Evolutionary conservation across 2,113 vertebrate genomes (phyloP), one percentile per base, ranked within the genome.

Genomic region (Pygoscelis antarcticus): DNA sequence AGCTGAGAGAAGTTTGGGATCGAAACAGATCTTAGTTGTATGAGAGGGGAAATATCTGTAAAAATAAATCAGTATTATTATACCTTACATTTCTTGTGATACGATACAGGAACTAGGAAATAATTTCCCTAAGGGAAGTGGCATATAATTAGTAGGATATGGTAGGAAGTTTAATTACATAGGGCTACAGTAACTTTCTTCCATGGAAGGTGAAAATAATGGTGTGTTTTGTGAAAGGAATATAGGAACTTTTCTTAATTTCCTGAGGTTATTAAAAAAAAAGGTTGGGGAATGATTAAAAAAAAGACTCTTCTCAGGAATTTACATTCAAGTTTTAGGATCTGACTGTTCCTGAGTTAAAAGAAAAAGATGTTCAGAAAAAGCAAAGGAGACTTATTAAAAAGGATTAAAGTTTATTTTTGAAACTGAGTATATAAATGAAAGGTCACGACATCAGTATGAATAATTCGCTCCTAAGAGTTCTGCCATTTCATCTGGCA

Each of bases 391-490:
- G 20, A 76, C 20, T 80, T 92, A 85, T 47, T 90, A 79, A 85
- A 88, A 66, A 90, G 8, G 11, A 87, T 83, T 87, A 40, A 69
- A 87, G 38, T 91, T 95, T 88, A 77, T 83, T 88, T 94, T 77
- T 86, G 22, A 92, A 92, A 90, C 44, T n/a, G 69, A 65, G 34
- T 75, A 40, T 92, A 75, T 89, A 91, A 96, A 92, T 82, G 52
- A 82, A 95, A 96, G 86, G 72, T 83, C 80, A 65, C 0, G 0
- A n/a, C 58, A 84, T 52, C 72, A 49, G 20, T 40, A 72, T 42
- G 86, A 93, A 93, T 89, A 89, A 95, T 93, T 89, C 72, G 71
- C 8, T 93, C 85, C 83, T 74, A 89, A 90, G 80, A 89, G 83
- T 94, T 65, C 60, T 93, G 87, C 66, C 70, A 65, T 94, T 96